Conservation (phyloP, 2,113 vertebrate genomes). For the Grantiella picta region DNA sequence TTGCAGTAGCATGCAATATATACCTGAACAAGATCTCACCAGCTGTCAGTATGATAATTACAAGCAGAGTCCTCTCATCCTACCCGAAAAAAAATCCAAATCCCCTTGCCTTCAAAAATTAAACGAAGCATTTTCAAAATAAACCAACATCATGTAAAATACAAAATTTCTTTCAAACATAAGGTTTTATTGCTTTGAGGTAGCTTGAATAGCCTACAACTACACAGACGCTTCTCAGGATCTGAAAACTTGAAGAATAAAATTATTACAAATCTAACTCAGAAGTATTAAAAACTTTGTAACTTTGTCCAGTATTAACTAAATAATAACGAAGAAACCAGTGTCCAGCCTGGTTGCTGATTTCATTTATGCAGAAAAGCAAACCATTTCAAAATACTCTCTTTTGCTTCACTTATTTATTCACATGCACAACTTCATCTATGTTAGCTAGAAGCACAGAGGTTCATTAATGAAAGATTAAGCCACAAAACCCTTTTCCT, state of each 20-base stretch:
- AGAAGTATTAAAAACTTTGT: neutral
- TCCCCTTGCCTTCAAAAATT: neutral
- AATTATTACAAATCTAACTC: neutral
- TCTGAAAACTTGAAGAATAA: neutral
- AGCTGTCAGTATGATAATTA: neutral
- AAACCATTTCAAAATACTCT: neutral
- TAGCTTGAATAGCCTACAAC: neutral
- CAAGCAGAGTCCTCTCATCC: neutral
- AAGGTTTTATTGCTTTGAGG: neutral
- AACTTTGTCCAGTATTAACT: neutral
- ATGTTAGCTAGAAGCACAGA: neutral
- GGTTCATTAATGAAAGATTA: neutral
- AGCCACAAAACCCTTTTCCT: neutral
- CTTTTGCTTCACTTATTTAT: neutral
- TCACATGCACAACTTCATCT: neutral
- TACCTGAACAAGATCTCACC: neutral
- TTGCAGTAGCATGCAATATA: neutral
- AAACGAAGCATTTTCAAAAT: neutral
- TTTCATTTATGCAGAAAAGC: neutral
- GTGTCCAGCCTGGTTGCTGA: neutral
- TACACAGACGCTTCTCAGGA: neutral
- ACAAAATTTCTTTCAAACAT: neutral
- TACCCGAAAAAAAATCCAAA: neutral
- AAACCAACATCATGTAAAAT: neutral
- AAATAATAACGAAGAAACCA: neutral